Conservation (phyloP, 2,888 invertebrate genomes). For the Euspilapteryx auroguttella region DNA sequence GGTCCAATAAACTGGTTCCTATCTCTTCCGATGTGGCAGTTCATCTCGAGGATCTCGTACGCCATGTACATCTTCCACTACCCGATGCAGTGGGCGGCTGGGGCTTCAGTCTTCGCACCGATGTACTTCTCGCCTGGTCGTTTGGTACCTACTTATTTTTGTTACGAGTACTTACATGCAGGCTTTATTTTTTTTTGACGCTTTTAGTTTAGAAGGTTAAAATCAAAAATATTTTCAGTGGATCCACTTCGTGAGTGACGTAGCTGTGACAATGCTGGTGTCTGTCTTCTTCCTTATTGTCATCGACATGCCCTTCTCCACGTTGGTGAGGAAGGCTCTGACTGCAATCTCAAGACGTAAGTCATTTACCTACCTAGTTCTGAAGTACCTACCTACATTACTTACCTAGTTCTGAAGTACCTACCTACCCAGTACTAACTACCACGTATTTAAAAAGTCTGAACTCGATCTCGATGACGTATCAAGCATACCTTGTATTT, state of each 20-base stretch:
- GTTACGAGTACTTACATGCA: too few species aligned
- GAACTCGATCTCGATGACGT: too few species aligned
- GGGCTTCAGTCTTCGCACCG: conserved; percentile 6
- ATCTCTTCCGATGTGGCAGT: conserved; percentile 24
- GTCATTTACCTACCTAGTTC: too few species aligned
- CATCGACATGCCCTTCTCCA: conserved; percentile 8
- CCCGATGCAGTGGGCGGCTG: conserved; percentile 16
- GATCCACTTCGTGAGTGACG: conserved; percentile 4
- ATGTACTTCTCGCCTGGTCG: background rate
- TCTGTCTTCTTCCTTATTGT: conserved; percentile 5
- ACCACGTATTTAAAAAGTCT: too few species aligned
- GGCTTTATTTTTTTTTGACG: too few species aligned
- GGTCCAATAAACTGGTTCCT: conserved; percentile 28
- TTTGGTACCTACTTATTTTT: conserved; percentile 1
- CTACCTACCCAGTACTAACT: too few species aligned
- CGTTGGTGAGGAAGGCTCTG: conserved; percentile 7
- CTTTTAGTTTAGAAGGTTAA: too few species aligned
- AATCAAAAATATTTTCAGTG: too few species aligned
- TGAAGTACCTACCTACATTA: too few species aligned
- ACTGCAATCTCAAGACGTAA: too few species aligned
- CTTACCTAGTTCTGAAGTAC: too few species aligned
- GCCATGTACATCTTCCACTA: conserved; percentile 45
- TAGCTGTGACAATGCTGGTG: conserved; percentile 5
- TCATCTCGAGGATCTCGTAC: conserved; percentile 28
- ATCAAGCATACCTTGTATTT: too few species aligned